Evolutionary conservation across 2,797 vertebrate genomes (phyloP).

Genomic region (Agapornis canus): DNA sequence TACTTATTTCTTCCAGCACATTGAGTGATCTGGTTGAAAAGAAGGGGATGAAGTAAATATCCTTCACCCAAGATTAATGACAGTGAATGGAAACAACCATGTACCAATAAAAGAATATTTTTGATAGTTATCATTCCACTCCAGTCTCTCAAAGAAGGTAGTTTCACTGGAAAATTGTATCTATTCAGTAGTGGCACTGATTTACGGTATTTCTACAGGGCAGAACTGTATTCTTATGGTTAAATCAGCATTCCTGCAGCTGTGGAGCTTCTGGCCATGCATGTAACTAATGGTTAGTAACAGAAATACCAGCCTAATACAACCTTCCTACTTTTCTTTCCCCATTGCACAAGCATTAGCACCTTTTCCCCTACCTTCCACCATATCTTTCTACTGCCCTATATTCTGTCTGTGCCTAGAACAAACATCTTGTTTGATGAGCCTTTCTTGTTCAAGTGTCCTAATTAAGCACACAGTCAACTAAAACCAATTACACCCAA

Average conservation of each 20-base stretch:
- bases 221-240: neutral
- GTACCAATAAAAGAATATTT: neutral
- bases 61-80: neutral
- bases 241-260: neutral
- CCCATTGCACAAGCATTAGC: neutral
- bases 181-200: neutral
- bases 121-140: neutral
- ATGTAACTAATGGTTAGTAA: neutral
- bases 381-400: accelerated
- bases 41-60: neutral
- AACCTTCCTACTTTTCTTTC: neutral
- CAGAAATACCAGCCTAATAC: neutral
- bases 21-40: neutral
- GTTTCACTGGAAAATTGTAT: neutral
- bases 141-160: neutral
- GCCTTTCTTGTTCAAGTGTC: neutral
- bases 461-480: neutral
- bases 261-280: neutral
- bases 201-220: neutral
- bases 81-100: neutral
- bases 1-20: neutral
- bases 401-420: neutral
- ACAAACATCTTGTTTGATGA: neutral
- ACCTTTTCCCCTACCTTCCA: neutral
- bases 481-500: neutral